Evolutionary conservation across 2,797 vertebrate species (phyloP), one percentile per base, ranked within the genome.

Genomic region (Bradypodion pumilum): DNA sequence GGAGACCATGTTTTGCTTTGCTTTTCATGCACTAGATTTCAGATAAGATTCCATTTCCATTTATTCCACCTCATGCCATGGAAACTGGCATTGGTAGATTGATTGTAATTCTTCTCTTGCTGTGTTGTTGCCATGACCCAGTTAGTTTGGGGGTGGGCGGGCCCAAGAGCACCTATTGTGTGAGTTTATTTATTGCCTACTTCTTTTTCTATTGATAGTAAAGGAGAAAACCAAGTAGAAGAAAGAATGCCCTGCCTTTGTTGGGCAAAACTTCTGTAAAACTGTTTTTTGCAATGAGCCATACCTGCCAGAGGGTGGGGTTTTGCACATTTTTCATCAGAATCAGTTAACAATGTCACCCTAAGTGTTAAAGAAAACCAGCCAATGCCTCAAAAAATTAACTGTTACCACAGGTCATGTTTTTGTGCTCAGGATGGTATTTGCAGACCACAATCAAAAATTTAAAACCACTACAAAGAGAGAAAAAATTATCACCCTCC

Each of bases 321-420:
- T 56, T 32, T 29, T 56, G 29, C 35, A 35, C 62, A 75, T 75
- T 75, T n/a, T 52, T 85, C 66, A 56, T 44, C 68, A 78, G 49
- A 32, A 23, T 73, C 2, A 80, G 68, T 85, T 85, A 83, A 2
- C 9, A 0, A 56, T 32, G 86, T 44, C 86, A 90, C 80, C 75
- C 62, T 73, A 29, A 16, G 52, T 65, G 10, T 16, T 25, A 85
- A 75, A 32, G 25, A 80, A 78, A 60, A 62, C 9, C 49, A 7
- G 81, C 35, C 21, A 16, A 74, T 44, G 21, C 15, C 25, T 4
- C 27, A 12, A 29, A 15, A n/a, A 35, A 44, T 56, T 68, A 29
- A 60, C 3, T 1, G 7, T 23, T 9, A 35, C 49, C 44, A 78
- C 8, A 32, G 13, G 21, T 16, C n/a, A 25, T 63, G 78, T 35